phyloP scores from a whole-genome alignment of 2,888 invertebrate genomes.

The Caenorhabditis japonica region DNA sequence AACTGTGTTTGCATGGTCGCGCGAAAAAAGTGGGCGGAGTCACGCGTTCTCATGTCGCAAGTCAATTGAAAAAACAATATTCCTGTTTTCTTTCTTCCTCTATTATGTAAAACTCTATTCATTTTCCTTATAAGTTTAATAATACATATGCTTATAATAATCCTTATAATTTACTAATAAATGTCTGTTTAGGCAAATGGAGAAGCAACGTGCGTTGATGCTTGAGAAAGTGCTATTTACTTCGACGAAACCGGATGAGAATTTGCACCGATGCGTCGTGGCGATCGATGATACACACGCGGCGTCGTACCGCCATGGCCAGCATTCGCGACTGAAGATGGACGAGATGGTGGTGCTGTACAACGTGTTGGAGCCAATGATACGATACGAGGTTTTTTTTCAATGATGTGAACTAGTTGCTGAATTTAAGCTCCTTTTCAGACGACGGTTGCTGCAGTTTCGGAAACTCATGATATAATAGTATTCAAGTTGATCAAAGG shows the following conservation, averaged over 20 bases:
- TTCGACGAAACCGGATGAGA: conserved; percentile 1
- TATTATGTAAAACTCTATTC: conserved; percentile 4
- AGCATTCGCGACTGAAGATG: neutral
- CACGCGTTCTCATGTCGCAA: too few relatives aligned
- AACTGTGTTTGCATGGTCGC: too few relatives aligned
- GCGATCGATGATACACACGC: conserved; percentile 6
- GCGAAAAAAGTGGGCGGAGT: too few relatives aligned
- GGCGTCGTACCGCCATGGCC: conserved; percentile 5
- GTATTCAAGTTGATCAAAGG: conserved; percentile 1
- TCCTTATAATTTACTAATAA: conserved; percentile 8
- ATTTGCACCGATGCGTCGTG: conserved; percentile 1
- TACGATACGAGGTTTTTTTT: conserved; percentile 9
- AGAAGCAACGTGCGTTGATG: neutral
- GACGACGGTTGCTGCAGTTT: conserved; percentile 4
- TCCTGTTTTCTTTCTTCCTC: conserved; percentile 1
- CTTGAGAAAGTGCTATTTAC: conserved; percentile 4
- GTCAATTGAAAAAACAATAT: too few relatives aligned
- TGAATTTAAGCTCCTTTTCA: conserved; percentile 12
- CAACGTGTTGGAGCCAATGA: neutral
- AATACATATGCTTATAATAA: conserved; percentile 3
- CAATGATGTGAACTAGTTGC: conserved; percentile 5
- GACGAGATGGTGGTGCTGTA: neutral
- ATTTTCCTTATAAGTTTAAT: conserved; percentile 4
- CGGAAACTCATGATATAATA: neutral
- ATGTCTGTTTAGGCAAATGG: conserved; percentile 1